Evolutionary conservation across 2,888 invertebrate genomes (phyloP), one percentile per base, ranked within the genome.

Genomic region (Periphyllus acericola): DNA sequence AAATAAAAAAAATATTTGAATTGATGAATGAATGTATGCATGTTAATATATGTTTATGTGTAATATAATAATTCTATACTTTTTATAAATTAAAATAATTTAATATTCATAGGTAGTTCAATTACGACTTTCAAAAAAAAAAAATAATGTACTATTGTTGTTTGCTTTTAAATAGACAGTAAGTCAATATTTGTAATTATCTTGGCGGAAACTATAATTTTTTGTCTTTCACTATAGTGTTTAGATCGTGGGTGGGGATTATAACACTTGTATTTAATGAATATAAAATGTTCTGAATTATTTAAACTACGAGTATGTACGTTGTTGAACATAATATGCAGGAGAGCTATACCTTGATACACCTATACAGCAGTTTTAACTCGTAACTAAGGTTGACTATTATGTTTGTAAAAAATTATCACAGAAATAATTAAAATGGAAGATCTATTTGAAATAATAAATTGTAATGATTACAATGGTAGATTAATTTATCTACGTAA

Each of bases 211-310:
- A 68, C 14, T 71, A 71, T 71, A 29, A 71, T 32, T 71, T 68
- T 66, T 32, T 29, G 32, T 32, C 29, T 71, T 71, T 71, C 14
- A 71, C 71, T 8, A n/a, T n/a, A 32, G 14, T 71, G 17, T 17
- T 66, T 71, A 25, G 25, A 60, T 29, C 29, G 14, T 11, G 29
- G 71, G 71, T 68, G 71, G 71, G 71, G 32, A 14, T 32, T 71
- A 17, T 71, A 71, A 71, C 71, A 71, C 71, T 71, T 71, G 71
- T 71, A 71, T 71, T 71, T 71, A 71, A 71, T 71, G 11, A 68
- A 14, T 68, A 32, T 29, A 68, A 9, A 68, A 29, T 68, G 3
- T 68, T 68, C 68, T 29, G 29, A 68, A 68, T 25, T 29, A 68
- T 68, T 71, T 71, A 71, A 29, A 71, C 29, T 71, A 11, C n/a